phyloP scores from a whole-genome alignment of 2,797 vertebrate genomes.

The Myoxocephalus aenaeus region DNA sequence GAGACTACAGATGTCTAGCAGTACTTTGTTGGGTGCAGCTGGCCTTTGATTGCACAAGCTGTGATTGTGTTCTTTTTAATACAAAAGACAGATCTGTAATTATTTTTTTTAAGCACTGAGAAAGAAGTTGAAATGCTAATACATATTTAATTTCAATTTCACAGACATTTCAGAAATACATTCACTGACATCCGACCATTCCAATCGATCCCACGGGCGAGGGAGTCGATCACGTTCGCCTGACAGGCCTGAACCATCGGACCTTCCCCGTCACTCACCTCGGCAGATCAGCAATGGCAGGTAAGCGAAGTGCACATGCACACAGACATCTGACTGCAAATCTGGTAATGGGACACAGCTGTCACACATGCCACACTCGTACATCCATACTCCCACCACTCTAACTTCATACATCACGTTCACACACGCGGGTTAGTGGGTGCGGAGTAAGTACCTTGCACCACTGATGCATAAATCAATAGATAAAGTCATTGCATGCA shows the following conservation, averaged over 20 bases:
- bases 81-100: neutral
- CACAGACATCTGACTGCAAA: conserved; percentile 27
- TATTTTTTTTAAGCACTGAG: neutral
- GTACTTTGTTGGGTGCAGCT: neutral
- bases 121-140: conserved; percentile 14
- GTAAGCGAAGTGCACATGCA: conserved; percentile 76
- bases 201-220: conserved; percentile 92
- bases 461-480: conserved; percentile 65
- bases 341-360: conserved; percentile 38
- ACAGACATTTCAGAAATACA: conserved; percentile 99
- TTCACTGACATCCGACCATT: conserved; percentile 98
- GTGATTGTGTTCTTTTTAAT: neutral
- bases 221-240: conserved; percentile 92
- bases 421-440: conserved; percentile 52
- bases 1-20: conserved; percentile 58
- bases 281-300: conserved; percentile 96
- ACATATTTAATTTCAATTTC: conserved; percentile 64
- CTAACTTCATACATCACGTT: conserved; percentile 57
- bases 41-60: neutral
- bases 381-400: conserved; percentile 39
- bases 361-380: conserved; percentile 42
- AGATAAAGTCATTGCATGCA: conserved; percentile 65
- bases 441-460: conserved; percentile 67
- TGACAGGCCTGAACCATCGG: conserved; percentile 92
- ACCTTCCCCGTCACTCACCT: conserved; percentile 93